Base-by-base conservation (phyloP, 2,113 vertebrate genomes). In the Phylloscopus trochilus region DNA sequence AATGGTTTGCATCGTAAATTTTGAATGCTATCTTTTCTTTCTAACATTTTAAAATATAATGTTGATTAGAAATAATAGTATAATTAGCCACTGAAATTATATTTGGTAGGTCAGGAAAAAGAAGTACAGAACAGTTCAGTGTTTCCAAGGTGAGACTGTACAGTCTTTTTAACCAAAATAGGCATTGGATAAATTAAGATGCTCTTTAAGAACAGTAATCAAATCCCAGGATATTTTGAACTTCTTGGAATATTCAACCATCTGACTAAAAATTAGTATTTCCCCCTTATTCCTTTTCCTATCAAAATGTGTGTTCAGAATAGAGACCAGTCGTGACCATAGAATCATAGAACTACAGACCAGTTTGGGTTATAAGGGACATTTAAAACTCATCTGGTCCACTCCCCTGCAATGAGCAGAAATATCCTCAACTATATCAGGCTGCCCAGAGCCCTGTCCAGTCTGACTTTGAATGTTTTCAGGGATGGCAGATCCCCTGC, bases 301-400 rank as follows among this genome's bases (percentile, higher is more conserved):
- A 41, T 49, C 13, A 49, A 93, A 62, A 28, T 15, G 24, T 72
- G 4, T 44, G 37, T 60, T 64, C n/a, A 41, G 44, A 76, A 58
- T 2, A 83, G 8, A 39, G 7, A 39, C 15, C 4, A 3, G 35
- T 43, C 0, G 0, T 27, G 33, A 44, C 39, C 15, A 21, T 1
- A 59, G 46, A 46, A 46, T 52, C 19, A 44, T 10, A 21, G 33
- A 74, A 60, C 12, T 39, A n/a, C 39, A 53, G 28, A 60, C 31
- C 30, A 81, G 13, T 41, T 82, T 68, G 30, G 5, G 9, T 60
- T 46, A 46, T 16, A 75, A 68, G 13, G 11, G 39, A 10, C 11
- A 21, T 75, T 53, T 41, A 68, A 53, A 53, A 6, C 2, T 68
- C n/a, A n/a, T 47, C 16, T 31, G 28, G 9, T 33, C 33, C 27